Conservation (phyloP, 2,888 invertebrate species). For the Platycheirus albimanus region DNA sequence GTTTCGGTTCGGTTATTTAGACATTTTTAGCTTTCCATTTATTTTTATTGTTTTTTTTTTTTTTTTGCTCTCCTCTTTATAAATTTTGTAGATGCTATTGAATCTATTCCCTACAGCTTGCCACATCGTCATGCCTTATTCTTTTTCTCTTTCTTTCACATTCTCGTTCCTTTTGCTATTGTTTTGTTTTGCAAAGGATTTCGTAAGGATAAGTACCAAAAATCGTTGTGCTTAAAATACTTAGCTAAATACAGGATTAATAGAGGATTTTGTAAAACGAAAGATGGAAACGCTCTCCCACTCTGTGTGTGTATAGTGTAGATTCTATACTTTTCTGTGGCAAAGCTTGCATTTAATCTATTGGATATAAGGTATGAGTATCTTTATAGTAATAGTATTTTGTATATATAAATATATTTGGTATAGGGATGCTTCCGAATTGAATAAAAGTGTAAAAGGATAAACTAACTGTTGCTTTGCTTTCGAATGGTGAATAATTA, state of each 20-base stretch:
- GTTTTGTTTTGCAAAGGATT: constrained; percentile 52
- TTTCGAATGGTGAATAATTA: constrained; percentile 57
- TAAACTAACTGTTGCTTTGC: constrained; percentile 49
- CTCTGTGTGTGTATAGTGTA: too few relatives aligned
- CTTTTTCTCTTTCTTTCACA: background rate
- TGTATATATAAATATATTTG: too few relatives aligned
- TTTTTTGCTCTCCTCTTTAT: constrained; percentile 1
- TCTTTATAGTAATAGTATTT: background rate
- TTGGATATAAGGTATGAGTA: constrained; percentile 23
- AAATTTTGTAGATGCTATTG: constrained; percentile 26
- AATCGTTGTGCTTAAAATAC: constrained; percentile 74
- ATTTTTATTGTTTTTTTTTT: constrained; percentile 60
- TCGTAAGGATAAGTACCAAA: constrained; percentile 71
- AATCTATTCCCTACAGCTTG: constrained; percentile 2
- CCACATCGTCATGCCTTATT: background rate
- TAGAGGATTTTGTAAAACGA: constrained; percentile 70
- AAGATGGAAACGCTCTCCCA: constrained; percentile 35
- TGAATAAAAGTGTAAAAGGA: constrained; percentile 39
- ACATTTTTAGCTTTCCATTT: constrained; percentile 65
- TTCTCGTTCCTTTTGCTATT: background rate
- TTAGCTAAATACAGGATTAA: constrained; percentile 73
- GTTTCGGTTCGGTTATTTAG: constrained; percentile 69
- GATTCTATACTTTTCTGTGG: background rate
- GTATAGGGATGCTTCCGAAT: constrained; percentile 8
- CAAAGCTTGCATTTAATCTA: constrained; percentile 61